Evolutionary conservation across 2,113 vertebrate genomes (phyloP), one percentile per base, ranked within the genome.

Genomic region (Stigmatopora nigra): DNA sequence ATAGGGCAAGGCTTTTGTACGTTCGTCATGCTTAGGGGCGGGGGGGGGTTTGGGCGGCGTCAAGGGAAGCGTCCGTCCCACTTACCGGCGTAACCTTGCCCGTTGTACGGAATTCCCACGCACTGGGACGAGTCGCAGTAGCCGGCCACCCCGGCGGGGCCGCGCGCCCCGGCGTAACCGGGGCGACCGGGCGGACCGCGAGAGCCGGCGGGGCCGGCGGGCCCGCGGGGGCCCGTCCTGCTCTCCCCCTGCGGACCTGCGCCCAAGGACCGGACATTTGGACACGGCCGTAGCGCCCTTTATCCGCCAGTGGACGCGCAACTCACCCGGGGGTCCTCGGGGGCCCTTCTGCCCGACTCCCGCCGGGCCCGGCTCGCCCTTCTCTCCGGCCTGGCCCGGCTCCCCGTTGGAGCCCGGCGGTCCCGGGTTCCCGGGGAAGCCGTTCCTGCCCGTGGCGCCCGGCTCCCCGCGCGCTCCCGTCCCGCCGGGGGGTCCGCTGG

Each of bases 71-170:
- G 17, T 5, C 10, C 13, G 22, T 19, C 52, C 20, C 19, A 88
- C 93, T 1, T 92, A 98, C 97, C 95, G 92, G 87, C 88, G 80
- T 96, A 99, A 86, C 94, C 93, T 86, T 96, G 95, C n/a, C 96
- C 95, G 0, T 98, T 98, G 92, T 99, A 99, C 59, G 93, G 93
- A 75, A 98, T 97, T 63, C 97, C 96, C 19, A 95, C 92, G 65
- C 97, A 99, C 86, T 96, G 93, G 53, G 97, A 98, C 5, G 97
- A 98, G 82, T 99, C 97, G 45, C 97, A 99, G 80, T 98, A 98
- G n/a, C 97, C 97, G 25, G 95, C 82, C 62, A 94, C 91, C 35
- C 96, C 96, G 0, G 93, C 90, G 0, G 95, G 93, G 0, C 97
- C 97, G 53, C 94, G 90, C 68, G 94, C 83, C 13, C 97, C 97